A percentile compares a stretch with the other conserved stretches of the same genome.
phyloP scores from a whole-genome alignment of 2,797 vertebrate genomes.

The Menidia menidia region DNA sequence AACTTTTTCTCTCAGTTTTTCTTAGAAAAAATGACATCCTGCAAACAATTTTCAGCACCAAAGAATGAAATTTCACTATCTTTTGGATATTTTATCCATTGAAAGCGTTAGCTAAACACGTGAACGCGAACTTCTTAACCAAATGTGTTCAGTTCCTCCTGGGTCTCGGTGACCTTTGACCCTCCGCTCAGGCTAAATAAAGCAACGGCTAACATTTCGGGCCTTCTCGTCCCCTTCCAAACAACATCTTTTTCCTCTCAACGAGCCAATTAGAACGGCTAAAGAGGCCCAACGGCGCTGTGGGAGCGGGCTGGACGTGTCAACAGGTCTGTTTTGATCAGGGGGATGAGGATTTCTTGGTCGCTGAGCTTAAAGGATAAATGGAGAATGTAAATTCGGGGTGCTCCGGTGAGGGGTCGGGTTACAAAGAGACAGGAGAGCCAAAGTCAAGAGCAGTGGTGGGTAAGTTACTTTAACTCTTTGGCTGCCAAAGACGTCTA shows the following conservation, averaged over 20 bases:
- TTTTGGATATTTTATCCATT: too few relatives aligned
- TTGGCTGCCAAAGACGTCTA: too few relatives aligned
- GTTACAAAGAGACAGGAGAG: slow-evolving; percentile 38
- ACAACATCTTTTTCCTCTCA: slow-evolving; percentile 43
- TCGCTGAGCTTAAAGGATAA: slow-evolving; percentile 82
- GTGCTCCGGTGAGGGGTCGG: slow-evolving; percentile 42
- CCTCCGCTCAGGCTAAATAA: neutral
- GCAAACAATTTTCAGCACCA: too few relatives aligned
- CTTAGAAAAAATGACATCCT: too few relatives aligned
- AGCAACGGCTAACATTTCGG: too few relatives aligned
- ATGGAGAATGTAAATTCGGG: slow-evolving; percentile 80
- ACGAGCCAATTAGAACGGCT: slow-evolving; percentile 59
- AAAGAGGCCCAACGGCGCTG: slow-evolving; percentile 41
- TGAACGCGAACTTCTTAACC: too few relatives aligned
- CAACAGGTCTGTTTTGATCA: slow-evolving; percentile 83
- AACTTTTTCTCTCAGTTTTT: too few relatives aligned
- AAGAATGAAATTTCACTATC: too few relatives aligned
- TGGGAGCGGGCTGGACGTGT: slow-evolving; percentile 71
- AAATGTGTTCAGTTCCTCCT: slow-evolving; percentile 48
- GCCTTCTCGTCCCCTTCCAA: slow-evolving; percentile 1
- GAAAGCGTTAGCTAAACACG: too few relatives aligned
- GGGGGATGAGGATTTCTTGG: slow-evolving; percentile 71
- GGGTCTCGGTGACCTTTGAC: slow-evolving; percentile 55
- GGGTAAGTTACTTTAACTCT: too few relatives aligned
- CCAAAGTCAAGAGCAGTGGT: slow-evolving; percentile 69